A percentile compares a stretch with the other conserved stretches of the same genome.
Conservation (phyloP, 2,888 invertebrate genomes). For the Emesis furor region DNA sequence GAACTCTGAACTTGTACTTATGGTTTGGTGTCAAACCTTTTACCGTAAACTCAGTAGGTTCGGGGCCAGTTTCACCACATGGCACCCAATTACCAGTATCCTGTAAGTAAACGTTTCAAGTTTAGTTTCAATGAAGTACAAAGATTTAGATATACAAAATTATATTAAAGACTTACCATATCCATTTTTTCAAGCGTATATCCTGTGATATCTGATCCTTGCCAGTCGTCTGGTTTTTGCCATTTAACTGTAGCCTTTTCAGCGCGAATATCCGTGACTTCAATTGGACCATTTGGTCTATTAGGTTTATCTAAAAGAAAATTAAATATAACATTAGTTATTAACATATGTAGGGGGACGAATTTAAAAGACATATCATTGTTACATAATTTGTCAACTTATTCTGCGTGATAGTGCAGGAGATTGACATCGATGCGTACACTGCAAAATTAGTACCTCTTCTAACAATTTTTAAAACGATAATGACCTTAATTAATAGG, state of each 20-base stretch:
- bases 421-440: too few species aligned
- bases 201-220: slow-evolving; percentile 97
- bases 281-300: slow-evolving; percentile 96
- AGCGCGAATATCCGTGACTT: slow-evolving; percentile 97
- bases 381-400: too few species aligned
- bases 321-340: neutral
- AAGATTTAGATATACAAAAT: too few species aligned
- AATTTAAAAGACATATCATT: too few species aligned
- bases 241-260: slow-evolving; percentile 98
- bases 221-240: slow-evolving; percentile 97
- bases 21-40: slow-evolving; percentile 98
- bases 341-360: too few species aligned
- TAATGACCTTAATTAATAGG: too few species aligned
- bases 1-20: slow-evolving; percentile 99
- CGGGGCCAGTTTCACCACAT: slow-evolving; percentile 97
- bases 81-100: slow-evolving; percentile 99
- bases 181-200: slow-evolving; percentile 99
- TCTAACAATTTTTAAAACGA: too few species aligned
- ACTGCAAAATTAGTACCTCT: too few species aligned
- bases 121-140: too few species aligned
- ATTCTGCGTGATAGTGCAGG: too few species aligned
- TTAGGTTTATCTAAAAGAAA: slow-evolving; percentile 94
- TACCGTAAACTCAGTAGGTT: slow-evolving; percentile 96
- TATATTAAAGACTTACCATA: slow-evolving; percentile 91
- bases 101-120: slow-evolving; percentile 72